phyloP scores from a whole-genome alignment of 1,140 invertebrate genomes.

The Dermatophagoides farinae region DNA sequence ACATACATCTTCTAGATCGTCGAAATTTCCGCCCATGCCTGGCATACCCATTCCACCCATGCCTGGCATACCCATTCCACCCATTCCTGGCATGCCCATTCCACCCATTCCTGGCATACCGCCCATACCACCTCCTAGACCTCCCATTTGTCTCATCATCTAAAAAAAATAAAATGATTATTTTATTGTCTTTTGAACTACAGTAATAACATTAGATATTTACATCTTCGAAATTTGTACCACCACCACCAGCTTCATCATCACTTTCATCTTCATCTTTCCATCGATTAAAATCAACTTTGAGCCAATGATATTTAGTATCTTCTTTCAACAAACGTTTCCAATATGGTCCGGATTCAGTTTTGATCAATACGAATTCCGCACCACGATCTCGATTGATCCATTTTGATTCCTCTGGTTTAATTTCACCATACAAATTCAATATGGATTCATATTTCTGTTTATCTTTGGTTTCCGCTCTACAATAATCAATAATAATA shows the following conservation, averaged over 20 bases:
- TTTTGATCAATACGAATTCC: constrained; percentile 53
- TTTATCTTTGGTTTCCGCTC: constrained; percentile 57
- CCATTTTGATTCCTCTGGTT: constrained; percentile 42
- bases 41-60: no score
- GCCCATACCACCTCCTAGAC: not conserved
- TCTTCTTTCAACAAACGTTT: constrained; percentile 62
- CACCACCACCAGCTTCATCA: constrained; percentile 33
- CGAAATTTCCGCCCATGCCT: not conserved
- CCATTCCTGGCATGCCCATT: no score
- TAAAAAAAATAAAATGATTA: not conserved
- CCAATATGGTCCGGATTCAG: constrained; percentile 56
- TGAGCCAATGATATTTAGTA: constrained; percentile 82
- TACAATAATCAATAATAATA: constrained; percentile 32
- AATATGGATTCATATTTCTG: constrained; percentile 65
- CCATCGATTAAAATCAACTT: constrained; percentile 92
- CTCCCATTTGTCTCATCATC: constrained; percentile 4
- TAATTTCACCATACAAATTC: constrained; percentile 56
- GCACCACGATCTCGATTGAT: constrained; percentile 43
- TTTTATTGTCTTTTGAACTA: no score
- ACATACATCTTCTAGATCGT: constrained; percentile 3
- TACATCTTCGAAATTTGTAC: constrained; percentile 40
- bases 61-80: no score
- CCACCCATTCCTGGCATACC: not conserved
- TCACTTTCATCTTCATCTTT: constrained; percentile 74
- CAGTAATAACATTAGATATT: not conserved